Evolutionary conservation across 2,888 invertebrate species (phyloP), one percentile per base, ranked within the genome.

Genomic region (Heteropelma amictum): DNA sequence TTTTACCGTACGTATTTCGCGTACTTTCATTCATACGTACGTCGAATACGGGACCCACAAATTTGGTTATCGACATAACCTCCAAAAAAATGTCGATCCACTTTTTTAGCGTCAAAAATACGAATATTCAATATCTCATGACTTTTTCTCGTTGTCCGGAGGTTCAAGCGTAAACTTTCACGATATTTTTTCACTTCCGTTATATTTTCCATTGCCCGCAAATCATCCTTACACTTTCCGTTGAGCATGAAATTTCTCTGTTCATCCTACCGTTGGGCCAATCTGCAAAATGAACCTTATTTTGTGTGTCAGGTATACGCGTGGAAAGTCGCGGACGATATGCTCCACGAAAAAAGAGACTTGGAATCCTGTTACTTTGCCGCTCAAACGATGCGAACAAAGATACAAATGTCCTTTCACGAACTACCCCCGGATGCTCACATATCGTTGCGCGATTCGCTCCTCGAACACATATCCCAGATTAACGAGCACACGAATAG

Each of bases 331-430:
- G 96, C 98, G 6, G 98, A 99, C 89, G 96, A 98, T 89, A 92
- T 99, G 79, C 91, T 99, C 63, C 95, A 95, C 80, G 93, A 96
- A 82, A 97, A 97, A 86, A 92, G 94, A 78, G 96, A 97, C 89
- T 90, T 97, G 76, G 95, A 98, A 84, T 97, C 97, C 2, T 97
- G 98, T 89, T 98, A 98, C 88, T 99, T 99, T 91, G 99, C 98
- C 53, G 98, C 99, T 8, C 99, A 99, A 89, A 99, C 99, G 1
- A 97, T 99, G 95, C 92, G 98, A 82, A 95, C 96, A 23, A 99
- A 99, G 92, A 97, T 98, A 56, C 96, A 97, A 87, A 93, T 94
- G 77, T 96, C 95, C 71, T 96, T 99, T 87, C 95, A 97, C 82
- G 98, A 99, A 89, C 90, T 99, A 77, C 98, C 98, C 0, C 87